A percentile compares a stretch with the other conserved stretches of the same genome.
These are phyloP conservation scores for Eolophus roseicapilla DNA, from an alignment of 2,113 vertebrate species.

Conservation along the genomic window DNA sequence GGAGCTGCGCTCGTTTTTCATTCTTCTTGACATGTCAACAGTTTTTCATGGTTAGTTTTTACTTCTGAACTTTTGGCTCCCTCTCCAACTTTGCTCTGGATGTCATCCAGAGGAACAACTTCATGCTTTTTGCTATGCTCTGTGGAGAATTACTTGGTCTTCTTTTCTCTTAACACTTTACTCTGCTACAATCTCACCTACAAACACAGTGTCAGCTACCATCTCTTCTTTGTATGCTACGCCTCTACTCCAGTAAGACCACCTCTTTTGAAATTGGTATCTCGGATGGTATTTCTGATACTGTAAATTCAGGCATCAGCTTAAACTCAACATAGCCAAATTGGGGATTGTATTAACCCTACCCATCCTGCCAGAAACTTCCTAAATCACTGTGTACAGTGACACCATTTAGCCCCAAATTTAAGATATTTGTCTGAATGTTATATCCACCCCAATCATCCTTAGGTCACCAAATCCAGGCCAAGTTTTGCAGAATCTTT, in stretches of 20 bases:
- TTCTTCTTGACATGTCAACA: background rate
- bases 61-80: background rate
- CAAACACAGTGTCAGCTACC: background rate
- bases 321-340: background rate
- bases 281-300: background rate
- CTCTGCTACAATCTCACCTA: background rate
- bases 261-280: background rate
- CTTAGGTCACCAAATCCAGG: background rate
- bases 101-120: background rate
- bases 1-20: background rate
- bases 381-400: background rate
- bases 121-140: background rate
- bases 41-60: background rate
- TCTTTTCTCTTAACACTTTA: background rate
- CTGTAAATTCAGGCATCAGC: background rate
- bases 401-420: background rate
- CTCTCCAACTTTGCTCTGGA: background rate
- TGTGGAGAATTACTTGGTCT: background rate
- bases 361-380: background rate
- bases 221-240: background rate
- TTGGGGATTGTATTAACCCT: background rate
- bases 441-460: background rate
- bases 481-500: background rate
- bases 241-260: background rate
- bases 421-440: background rate